A percentile compares a stretch with the other conserved stretches of the same genome.
Conservation (phyloP, 1,140 invertebrate genomes). For the Drosophila micromelanica region DNA sequence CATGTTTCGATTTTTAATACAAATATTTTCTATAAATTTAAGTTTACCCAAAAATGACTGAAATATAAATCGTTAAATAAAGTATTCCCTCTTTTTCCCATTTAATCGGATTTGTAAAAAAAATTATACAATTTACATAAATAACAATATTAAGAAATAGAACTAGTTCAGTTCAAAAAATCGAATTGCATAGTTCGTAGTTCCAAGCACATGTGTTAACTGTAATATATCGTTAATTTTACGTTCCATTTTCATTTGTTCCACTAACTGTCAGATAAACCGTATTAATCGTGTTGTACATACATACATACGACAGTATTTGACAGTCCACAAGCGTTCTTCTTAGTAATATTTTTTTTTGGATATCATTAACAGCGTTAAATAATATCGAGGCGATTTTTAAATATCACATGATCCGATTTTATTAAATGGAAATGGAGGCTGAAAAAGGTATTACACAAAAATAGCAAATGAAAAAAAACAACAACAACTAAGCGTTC, state of each 20-base stretch:
- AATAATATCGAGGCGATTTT: neutral
- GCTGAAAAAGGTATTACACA: slow-evolving; percentile 35
- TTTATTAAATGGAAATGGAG: slow-evolving; percentile 21
- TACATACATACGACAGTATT: slow-evolving; percentile 18
- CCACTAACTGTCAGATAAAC: neutral
- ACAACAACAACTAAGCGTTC: slow-evolving; percentile 8
- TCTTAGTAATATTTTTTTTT: slow-evolving; percentile 3
- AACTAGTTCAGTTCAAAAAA: slow-evolving; percentile 8
- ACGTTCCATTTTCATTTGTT: slow-evolving; percentile 32
- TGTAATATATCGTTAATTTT: slow-evolving; percentile 25
- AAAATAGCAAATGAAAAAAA: neutral
- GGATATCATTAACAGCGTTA: neutral
- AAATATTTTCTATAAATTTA: too few species aligned
- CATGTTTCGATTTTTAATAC: too few species aligned
- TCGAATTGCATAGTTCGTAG: neutral
- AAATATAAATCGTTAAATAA: too few species aligned
- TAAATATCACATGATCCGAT: slow-evolving; percentile 1
- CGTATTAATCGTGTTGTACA: slow-evolving; percentile 15
- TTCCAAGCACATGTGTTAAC: slow-evolving; percentile 10
- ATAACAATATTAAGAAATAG: too few species aligned
- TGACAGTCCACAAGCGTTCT: slow-evolving; percentile 19
- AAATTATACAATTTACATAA: neutral
- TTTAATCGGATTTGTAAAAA: too few species aligned
- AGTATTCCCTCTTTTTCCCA: too few species aligned
- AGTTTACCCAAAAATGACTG: too few species aligned